Percentiles rank a stretch among this genome's conserved stretches.
Evolutionary conservation across 2,113 vertebrate species (phyloP).

Genomic region (Lampris incognitus): DNA sequence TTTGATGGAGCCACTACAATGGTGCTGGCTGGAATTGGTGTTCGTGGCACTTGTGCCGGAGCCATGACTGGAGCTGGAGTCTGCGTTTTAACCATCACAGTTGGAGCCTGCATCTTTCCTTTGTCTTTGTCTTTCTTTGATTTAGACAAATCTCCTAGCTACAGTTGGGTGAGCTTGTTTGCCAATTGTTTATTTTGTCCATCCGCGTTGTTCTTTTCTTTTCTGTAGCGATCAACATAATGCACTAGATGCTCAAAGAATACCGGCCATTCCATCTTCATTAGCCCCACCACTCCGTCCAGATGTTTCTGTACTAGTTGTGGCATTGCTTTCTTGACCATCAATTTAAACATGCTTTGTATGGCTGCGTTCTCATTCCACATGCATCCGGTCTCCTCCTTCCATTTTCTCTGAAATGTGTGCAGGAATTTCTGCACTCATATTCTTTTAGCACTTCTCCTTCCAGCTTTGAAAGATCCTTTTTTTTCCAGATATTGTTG

Average conservation of each 20-base stretch:
- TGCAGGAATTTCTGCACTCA: background rate
- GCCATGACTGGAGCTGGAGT: background rate
- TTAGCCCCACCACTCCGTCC: no score
- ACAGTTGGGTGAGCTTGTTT: background rate
- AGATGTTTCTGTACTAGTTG: no score
- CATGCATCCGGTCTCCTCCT: no score
- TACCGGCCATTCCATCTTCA: no score
- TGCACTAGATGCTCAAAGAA: no score
- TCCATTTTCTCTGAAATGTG: background rate
- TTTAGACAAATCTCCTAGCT: background rate
- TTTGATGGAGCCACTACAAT: no score
- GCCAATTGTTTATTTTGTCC: background rate
- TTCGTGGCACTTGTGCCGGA: no score
- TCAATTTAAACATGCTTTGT: no score
- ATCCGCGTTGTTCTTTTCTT: background rate
- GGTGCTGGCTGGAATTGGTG: no score
- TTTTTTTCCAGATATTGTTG: background rate
- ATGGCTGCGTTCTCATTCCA: no score
- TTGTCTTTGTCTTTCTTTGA: background rate
- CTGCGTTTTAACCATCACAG: background rate
- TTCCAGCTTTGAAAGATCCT: background rate
- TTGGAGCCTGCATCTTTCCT: background rate
- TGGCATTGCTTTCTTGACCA: no score
- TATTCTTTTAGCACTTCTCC: background rate
- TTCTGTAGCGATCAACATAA: background rate